Evolutionary conservation across 2,888 invertebrate species (phyloP), one percentile per base, ranked within the genome.

Genomic region (Drosophila mettleri): DNA sequence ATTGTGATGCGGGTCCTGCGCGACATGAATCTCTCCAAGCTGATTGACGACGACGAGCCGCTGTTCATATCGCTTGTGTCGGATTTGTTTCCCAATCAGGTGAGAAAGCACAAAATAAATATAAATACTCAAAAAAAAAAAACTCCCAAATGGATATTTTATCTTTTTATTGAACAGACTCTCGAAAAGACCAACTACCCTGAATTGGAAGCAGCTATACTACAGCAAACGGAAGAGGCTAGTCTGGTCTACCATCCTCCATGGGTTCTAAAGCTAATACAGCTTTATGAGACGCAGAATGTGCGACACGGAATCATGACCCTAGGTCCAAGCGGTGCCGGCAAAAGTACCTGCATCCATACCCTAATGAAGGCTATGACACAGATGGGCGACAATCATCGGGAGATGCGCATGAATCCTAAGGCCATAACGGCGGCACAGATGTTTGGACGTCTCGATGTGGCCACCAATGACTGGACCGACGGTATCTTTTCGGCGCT

Each of bases 401-500:
- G 92, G 3, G 98, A 99, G 93, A 98, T 98, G 98, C 94, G 98
- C 76, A 98, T 99, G 98, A 99, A 99, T 92, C 99, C 99, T 0
- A 99, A 99, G 93, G 97, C 98, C 16, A 98, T 99, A 88, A 98
- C 98, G 14, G 97, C 98, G 0, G 95, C 98, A 0, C 98, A 99
- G 93, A 99, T 99, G 99, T 99, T 99, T 91, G 99, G 99, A 0
- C 94, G 98, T 29, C 93, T 98, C 22, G 98, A 99, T 90, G 98
- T 99, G 0, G 98, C 98, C 3, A 99, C 98, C 1, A 99, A 99
- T 90, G 99, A 99, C 90, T 99, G 99, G 99, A 99, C 98, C 0
- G 98, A 99, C 91, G 99, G 99, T 7, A 98, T 99, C 87, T 99
- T 99, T 92, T 98, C 98, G 0, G 98, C 98, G 0, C 93, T 99